These are phyloP conservation scores for Napeogenes sylphis DNA, from an alignment of 2,888 invertebrate species.

Conservation along the genomic window DNA sequence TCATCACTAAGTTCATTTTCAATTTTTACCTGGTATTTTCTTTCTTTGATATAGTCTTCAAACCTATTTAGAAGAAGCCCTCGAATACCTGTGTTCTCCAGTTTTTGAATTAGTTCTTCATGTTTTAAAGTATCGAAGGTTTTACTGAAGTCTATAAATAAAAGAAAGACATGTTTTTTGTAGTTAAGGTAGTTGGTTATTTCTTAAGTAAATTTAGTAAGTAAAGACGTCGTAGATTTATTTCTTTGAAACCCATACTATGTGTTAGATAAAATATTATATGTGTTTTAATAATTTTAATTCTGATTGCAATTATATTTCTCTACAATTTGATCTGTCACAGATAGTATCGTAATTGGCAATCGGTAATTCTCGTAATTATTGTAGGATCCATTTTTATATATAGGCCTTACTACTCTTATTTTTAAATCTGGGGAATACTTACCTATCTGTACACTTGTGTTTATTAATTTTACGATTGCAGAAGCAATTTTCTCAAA, in stretches of 20 bases:
- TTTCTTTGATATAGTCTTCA: too few species aligned
- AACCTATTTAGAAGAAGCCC: background rate
- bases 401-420: constrained; percentile 25
- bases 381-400: constrained; percentile 18
- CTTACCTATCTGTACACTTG: constrained; percentile 9
- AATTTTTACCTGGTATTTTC: background rate
- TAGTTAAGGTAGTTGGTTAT: background rate
- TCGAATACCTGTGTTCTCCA: background rate
- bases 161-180: background rate
- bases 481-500: constrained; percentile 5
- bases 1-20: background rate
- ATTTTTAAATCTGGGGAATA: constrained; percentile 23
- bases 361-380: constrained; percentile 21
- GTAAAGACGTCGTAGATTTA: background rate
- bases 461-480: constrained; percentile 23
- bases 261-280: constrained; percentile 16
- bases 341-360: constrained; percentile 28
- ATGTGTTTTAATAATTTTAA: constrained; percentile 12
- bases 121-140: background rate
- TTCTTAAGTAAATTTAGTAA: background rate
- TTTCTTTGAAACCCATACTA: constrained; percentile 9
- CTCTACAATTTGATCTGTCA: constrained; percentile 23
- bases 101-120: background rate
- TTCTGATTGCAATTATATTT: constrained; percentile 20
- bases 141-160: too few species aligned